Evolutionary conservation across 2,113 vertebrate genomes (phyloP).

Genomic region (Sapayoa aenigma): DNA sequence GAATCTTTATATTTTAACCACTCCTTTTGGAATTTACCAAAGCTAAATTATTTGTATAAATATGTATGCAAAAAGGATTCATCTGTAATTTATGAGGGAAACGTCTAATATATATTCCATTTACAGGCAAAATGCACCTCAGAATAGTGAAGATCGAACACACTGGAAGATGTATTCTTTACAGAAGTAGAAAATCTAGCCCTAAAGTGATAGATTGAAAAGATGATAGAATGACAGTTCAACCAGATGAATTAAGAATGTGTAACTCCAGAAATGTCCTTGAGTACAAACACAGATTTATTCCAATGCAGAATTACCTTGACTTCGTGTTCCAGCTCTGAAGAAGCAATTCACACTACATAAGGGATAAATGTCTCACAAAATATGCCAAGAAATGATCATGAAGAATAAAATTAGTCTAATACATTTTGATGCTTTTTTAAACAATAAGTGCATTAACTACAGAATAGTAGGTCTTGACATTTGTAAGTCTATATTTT

Average conservation of each 20-base stretch:
- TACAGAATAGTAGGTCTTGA: background rate
- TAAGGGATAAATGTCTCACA: background rate
- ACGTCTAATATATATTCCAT: background rate
- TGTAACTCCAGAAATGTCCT: background rate
- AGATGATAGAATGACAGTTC: background rate
- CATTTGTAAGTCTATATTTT: background rate
- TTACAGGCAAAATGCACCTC: background rate
- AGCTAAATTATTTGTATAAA: constrained; percentile 25
- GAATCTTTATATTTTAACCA: background rate
- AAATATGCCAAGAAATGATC: background rate
- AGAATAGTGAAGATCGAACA: background rate
- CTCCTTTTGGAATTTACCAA: background rate
- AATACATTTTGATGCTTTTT: background rate
- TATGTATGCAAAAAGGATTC: constrained; percentile 32
- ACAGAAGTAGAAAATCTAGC: background rate
- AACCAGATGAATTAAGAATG: background rate
- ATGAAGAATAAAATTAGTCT: background rate
- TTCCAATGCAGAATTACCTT: background rate
- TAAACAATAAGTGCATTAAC: background rate
- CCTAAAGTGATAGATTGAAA: background rate
- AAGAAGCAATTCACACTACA: background rate
- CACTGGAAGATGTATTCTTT: background rate
- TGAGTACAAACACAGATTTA: background rate
- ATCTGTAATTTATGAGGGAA: constrained; percentile 2
- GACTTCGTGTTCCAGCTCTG: background rate